These are phyloP conservation scores for Lasioglossum malachurum DNA, from an alignment of 2,888 invertebrate genomes.

Conservation along the genomic window DNA sequence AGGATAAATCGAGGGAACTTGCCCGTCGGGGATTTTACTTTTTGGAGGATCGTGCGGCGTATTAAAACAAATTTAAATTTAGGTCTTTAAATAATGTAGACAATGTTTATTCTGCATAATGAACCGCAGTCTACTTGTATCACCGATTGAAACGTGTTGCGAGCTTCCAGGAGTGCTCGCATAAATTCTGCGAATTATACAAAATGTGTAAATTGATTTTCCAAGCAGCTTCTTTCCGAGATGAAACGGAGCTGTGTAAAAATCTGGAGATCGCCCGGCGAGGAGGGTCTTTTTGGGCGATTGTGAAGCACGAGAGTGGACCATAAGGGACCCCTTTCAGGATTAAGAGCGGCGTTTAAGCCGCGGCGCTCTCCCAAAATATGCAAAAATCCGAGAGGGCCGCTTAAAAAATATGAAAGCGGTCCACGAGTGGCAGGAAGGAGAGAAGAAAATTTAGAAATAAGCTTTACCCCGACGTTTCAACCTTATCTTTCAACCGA, in stretches of 20 bases:
- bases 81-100: too few relatives aligned
- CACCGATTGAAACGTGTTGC: neutral
- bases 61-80: too few relatives aligned
- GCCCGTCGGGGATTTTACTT: neutral
- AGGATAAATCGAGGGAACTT: conserved; percentile 10
- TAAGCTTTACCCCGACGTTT: neutral
- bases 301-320: neutral
- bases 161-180: neutral
- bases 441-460: neutral
- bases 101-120: too few relatives aligned
- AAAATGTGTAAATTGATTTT: too few relatives aligned
- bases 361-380: neutral
- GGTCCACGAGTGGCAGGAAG: neutral
- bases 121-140: neutral
- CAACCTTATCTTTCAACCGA: neutral
- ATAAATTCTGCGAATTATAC: neutral
- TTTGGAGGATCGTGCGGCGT: neutral
- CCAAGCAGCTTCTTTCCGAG: neutral
- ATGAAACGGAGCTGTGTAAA: neutral
- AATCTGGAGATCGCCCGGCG: neutral
- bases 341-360: neutral
- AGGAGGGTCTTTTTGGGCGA: neutral
- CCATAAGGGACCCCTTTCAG: neutral
- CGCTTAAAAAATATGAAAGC: neutral
- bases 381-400: neutral